These are phyloP conservation scores for Aphodius granarius DNA, from an alignment of 2,888 invertebrate genomes.

Conservation along the genomic window DNA sequence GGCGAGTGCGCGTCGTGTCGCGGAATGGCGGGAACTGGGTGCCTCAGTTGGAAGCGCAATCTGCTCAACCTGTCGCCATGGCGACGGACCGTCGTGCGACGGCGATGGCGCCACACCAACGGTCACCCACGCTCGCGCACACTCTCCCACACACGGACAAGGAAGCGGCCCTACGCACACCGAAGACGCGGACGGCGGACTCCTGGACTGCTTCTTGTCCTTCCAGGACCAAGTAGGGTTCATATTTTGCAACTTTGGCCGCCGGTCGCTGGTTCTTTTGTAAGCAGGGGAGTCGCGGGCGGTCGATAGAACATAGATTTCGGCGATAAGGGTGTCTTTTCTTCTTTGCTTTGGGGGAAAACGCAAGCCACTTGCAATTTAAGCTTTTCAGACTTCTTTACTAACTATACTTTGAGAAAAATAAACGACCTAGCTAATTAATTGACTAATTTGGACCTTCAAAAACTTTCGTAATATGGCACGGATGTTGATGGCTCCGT, in stretches of 20 bases:
- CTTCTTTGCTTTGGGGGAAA: not conserved
- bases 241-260: constrained; percentile 33
- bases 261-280: constrained; percentile 4
- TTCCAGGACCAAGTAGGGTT: constrained; percentile 22
- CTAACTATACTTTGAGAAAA: no score
- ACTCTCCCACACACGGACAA: not conserved
- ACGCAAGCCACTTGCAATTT: no score
- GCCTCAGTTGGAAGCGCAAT: constrained; percentile 40
- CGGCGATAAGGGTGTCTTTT: not conserved
- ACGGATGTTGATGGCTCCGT: no score
- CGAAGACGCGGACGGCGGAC: not conserved
- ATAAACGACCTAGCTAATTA: no score
- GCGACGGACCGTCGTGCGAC: constrained; percentile 49
- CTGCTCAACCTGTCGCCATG: constrained; percentile 52
- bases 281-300: not conserved
- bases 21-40: constrained; percentile 52
- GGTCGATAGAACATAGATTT: not conserved
- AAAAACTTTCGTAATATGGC: no score
- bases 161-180: constrained; percentile 9
- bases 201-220: not conserved
- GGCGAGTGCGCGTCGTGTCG: constrained; percentile 54
- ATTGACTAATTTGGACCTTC: no score
- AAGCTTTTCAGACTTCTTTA: no score
- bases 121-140: constrained; percentile 43
- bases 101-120: constrained; percentile 49